Evolutionary conservation across 2,797 vertebrate species (phyloP).

Genomic region (Anabacerthia variegaticeps): DNA sequence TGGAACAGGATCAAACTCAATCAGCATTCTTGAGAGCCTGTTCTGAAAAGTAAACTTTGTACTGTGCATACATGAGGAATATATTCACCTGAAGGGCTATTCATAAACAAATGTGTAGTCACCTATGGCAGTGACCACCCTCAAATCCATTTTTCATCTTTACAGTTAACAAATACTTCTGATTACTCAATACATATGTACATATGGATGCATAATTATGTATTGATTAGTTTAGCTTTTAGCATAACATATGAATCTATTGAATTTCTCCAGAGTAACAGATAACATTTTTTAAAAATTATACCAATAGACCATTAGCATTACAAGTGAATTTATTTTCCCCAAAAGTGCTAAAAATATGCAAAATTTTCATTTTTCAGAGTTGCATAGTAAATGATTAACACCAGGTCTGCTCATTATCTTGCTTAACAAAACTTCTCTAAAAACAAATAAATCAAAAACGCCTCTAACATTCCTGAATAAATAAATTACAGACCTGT

Average conservation of each 20-base stretch:
- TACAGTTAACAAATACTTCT: conserved; percentile 74
- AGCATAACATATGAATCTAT: conserved; percentile 69
- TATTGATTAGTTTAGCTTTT: conserved; percentile 78
- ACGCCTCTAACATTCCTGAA: conserved; percentile 88
- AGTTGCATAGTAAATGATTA: conserved; percentile 89
- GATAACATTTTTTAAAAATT: conserved; percentile 70
- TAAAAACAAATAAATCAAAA: conserved; percentile 97
- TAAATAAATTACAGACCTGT: conserved; percentile 94
- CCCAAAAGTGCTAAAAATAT: conserved; percentile 88
- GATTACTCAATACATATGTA: conserved; percentile 65
- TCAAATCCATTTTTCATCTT: conserved; percentile 65
- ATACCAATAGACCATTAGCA: conserved; percentile 84
- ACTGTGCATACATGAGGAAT: not conserved
- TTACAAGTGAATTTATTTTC: conserved; percentile 83
- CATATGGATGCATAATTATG: conserved; percentile 68
- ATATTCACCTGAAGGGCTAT: conserved; percentile 15
- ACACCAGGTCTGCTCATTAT: conserved; percentile 95
- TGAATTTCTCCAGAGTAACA: conserved; percentile 69
- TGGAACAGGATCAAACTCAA: conserved; percentile 18
- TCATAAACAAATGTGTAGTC: conserved; percentile 29
- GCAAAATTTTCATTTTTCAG: conserved; percentile 86
- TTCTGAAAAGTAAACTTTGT: not conserved
- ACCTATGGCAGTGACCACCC: conserved; percentile 50
- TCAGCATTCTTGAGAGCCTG: not conserved
- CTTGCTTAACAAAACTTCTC: conserved; percentile 94